Evolutionary conservation across 1,140 invertebrate species (phyloP).

Genomic region (Drosophila kurseongensis): DNA sequence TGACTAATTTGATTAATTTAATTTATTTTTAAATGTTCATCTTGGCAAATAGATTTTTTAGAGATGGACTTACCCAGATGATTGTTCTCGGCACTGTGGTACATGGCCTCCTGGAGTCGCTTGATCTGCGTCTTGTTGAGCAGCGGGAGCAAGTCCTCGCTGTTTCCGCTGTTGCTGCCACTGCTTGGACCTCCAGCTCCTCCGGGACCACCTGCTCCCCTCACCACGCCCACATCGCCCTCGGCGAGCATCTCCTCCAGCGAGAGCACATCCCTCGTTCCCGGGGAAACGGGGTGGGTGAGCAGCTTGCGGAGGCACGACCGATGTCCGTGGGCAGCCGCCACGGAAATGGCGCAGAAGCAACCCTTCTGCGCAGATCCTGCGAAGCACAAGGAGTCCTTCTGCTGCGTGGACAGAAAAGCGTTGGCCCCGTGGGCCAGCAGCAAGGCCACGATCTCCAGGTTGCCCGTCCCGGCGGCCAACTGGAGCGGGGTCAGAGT

Average conservation of each 20-base stretch:
- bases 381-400: constrained; percentile 93
- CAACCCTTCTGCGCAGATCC: constrained; percentile 93
- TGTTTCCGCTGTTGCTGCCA: constrained; percentile 28
- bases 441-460: constrained; percentile 92
- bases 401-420: constrained; percentile 92
- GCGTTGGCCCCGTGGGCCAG: constrained; percentile 93
- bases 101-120: constrained; percentile 95
- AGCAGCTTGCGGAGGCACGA: constrained; percentile 91
- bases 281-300: constrained; percentile 89
- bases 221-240: constrained; percentile 85
- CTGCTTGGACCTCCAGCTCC: constrained; percentile 14
- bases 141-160: constrained; percentile 83
- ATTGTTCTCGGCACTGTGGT: constrained; percentile 95
- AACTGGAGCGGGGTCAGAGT: constrained; percentile 94
- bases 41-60: too few relatives aligned
- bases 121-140: constrained; percentile 94
- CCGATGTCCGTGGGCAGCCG: constrained; percentile 93
- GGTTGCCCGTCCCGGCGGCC: constrained; percentile 92
- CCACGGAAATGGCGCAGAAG: constrained; percentile 94
- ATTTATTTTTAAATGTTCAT: too few relatives aligned
- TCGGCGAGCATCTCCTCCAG: constrained; percentile 96
- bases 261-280: constrained; percentile 90
- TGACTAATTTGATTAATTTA: too few relatives aligned
- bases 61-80: constrained; percentile 88
- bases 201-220: constrained; percentile 9